A percentile compares a stretch with the other conserved stretches of the same genome.
Evolutionary conservation across 1,140 invertebrate species (phyloP).

Genomic region (Anastrepha ludens): DNA sequence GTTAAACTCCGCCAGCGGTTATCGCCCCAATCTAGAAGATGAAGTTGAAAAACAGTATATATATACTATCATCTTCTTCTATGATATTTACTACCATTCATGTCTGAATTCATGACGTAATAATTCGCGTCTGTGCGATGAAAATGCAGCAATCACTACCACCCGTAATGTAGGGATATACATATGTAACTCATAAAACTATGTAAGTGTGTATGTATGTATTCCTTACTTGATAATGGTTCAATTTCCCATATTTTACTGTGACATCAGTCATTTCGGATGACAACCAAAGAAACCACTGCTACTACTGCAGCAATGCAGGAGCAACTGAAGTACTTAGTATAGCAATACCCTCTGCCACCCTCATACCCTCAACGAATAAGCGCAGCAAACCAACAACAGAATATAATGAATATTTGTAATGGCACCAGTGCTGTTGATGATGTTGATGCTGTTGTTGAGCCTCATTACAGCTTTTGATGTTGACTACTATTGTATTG

Average conservation of each 20-base stretch:
- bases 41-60: too few relatives aligned
- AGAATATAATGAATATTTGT: slow-evolving; percentile 7
- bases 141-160: too few relatives aligned
- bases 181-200: too few relatives aligned
- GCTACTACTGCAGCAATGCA: background rate
- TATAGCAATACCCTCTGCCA: background rate
- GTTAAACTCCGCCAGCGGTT: too few relatives aligned
- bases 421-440: background rate
- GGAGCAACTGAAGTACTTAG: background rate
- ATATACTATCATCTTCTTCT: too few relatives aligned
- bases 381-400: slow-evolving; percentile 23
- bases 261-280: slow-evolving; percentile 43
- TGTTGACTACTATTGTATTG: background rate
- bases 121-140: too few relatives aligned
- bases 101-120: too few relatives aligned
- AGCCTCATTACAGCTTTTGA: slow-evolving; percentile 10
- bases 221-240: slow-evolving; percentile 21
- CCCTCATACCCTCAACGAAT: too few relatives aligned
- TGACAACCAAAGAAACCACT: slow-evolving; percentile 40
- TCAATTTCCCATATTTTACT: slow-evolving; percentile 52
- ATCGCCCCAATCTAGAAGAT: too few relatives aligned
- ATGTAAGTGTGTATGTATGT: background rate
- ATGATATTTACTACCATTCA: too few relatives aligned
- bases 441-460: slow-evolving; percentile 3
- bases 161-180: too few relatives aligned